Base-by-base conservation (phyloP, 2,797 vertebrate species). In the Cephalopachus bancanus region DNA sequence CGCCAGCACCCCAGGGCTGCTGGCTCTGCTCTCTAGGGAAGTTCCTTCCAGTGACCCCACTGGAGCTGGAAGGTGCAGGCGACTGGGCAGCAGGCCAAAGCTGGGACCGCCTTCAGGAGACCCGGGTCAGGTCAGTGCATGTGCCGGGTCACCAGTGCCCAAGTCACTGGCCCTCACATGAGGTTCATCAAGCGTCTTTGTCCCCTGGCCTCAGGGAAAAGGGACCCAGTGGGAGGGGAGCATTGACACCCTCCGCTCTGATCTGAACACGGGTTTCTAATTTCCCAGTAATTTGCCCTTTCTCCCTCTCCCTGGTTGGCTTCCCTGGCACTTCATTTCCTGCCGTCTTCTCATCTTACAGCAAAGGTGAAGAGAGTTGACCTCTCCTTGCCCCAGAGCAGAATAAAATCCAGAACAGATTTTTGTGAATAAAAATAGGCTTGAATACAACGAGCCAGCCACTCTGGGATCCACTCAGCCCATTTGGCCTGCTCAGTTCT, bases 331-430 rank as follows among this genome's bases (percentile, higher is more conserved):
- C 91, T 97, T 97, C 95, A 93, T 97, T 98, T 98, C 98, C 97
- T 97, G 97, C 91, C 1, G 10, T 30, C 30, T 88, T 98, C 97
- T 98, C 96, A 78, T 90, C 94, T 98, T 98, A 98, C 97, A 96
- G 93, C 83, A 76, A 95, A 97, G 97, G 96, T 97, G 97, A 97
- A 71, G 64, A 64, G 90, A 83, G 75, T 76, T 97, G 97, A 97
- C 96, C 95, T 97, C 60, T 83, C 62, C 65, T 93, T 98, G 93
- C 96, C 95, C 97, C 85, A 85, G 90, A 97, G 96, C 95, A 26
- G 94, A 97, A 78, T 95, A 94, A 98, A 97, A 97, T 86, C 89
- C 95, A 96, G 95, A 98, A 96, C 97, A 98, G 98, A 97, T 97
- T 98, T 97, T 65, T 87, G 87, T 83, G 97, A 94, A 83, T 97